Evolutionary conservation across 2,797 vertebrate species (phyloP).

Genomic region (Tragopan temminckii): DNA sequence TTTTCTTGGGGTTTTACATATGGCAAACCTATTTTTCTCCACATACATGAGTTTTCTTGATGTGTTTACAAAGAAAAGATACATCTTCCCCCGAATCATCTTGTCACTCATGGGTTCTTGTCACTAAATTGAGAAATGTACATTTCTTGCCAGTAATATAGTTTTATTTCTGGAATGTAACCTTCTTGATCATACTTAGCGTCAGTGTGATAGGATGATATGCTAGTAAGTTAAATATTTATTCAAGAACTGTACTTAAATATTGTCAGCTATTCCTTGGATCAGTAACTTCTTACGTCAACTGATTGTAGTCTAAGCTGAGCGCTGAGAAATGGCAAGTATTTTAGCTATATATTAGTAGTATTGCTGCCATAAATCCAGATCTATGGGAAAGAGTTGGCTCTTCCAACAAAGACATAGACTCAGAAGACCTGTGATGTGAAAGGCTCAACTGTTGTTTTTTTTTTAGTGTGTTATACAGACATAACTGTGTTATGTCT

Average conservation of each 20-base stretch:
- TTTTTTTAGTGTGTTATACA: neutral
- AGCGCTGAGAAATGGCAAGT: neutral
- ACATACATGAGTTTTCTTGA: slow-evolving; percentile 9
- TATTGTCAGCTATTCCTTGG: neutral
- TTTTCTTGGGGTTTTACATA: slow-evolving; percentile 31
- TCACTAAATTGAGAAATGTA: neutral
- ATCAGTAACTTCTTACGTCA: neutral
- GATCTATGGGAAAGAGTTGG: neutral
- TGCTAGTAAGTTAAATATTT: neutral
- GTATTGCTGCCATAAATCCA: neutral
- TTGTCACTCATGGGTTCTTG: neutral
- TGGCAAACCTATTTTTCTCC: neutral
- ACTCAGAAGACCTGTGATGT: neutral
- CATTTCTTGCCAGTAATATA: neutral
- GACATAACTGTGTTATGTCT: neutral
- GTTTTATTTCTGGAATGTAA: slow-evolving; percentile 16
- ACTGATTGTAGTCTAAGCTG: neutral
- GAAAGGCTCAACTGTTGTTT: neutral
- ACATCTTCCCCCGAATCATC: neutral
- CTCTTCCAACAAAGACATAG: neutral
- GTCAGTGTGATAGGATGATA: neutral
- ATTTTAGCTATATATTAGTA: neutral
- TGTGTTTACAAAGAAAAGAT: neutral
- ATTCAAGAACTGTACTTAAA: neutral
- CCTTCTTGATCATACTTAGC: neutral